phyloP scores from a whole-genome alignment of 2,113 vertebrate genomes.

The Phyllostomus discolor region DNA sequence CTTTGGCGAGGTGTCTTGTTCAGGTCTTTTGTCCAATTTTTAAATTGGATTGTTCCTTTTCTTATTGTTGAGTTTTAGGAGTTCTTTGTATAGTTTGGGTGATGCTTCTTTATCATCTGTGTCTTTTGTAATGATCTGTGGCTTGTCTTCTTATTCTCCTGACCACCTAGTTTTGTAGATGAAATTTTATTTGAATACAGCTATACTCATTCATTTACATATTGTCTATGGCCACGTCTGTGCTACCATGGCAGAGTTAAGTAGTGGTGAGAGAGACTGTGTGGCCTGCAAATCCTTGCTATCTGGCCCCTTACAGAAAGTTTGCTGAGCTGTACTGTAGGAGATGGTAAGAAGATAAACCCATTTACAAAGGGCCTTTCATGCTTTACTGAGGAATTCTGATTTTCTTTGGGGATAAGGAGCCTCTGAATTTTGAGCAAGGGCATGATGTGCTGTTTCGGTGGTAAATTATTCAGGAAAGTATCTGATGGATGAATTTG shows the following conservation, averaged over 20 bases:
- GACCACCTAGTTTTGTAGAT: not conserved
- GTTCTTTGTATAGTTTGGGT: not conserved
- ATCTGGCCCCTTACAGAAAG: not conserved
- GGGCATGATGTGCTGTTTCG: not conserved
- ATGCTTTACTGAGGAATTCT: not conserved
- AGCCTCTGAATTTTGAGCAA: conserved; percentile 11
- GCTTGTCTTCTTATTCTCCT: not conserved
- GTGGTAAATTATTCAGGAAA: not conserved
- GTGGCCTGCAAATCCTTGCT: too few relatives aligned
- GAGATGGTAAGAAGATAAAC: not conserved
- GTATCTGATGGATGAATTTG: not conserved
- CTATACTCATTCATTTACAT: too few relatives aligned
- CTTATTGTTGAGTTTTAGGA: too few relatives aligned
- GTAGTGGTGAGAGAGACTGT: too few relatives aligned
- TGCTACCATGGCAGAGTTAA: too few relatives aligned
- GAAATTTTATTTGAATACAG: not conserved
- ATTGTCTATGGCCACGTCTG: too few relatives aligned
- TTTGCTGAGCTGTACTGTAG: not conserved
- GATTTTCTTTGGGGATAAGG: not conserved
- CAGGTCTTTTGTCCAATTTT: too few relatives aligned
- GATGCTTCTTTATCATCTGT: not conserved
- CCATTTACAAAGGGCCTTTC: not conserved
- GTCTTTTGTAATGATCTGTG: not conserved
- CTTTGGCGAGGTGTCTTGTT: too few relatives aligned
- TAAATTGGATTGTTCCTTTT: too few relatives aligned